Percentiles rank a stretch among this genome's conserved stretches.
Conservation (phyloP, 2,113 vertebrate species). For the Danionella cerebrum region DNA sequence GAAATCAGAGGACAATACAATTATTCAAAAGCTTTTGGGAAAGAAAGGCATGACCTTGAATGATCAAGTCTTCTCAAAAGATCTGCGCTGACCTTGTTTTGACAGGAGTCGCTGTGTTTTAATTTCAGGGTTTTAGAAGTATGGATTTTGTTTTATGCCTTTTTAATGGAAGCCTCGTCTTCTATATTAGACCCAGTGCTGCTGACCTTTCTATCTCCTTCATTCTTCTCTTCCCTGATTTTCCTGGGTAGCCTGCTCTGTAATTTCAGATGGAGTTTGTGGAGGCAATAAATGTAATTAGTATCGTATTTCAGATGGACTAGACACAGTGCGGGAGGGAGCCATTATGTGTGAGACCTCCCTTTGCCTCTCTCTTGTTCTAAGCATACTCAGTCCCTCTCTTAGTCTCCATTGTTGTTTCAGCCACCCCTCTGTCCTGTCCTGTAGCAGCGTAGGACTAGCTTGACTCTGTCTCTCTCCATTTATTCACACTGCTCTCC, state of each 20-base stretch:
- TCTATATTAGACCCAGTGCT: constrained; percentile 23
- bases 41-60: constrained; percentile 18
- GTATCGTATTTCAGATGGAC: constrained; percentile 34
- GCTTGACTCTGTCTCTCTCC: constrained; percentile 20
- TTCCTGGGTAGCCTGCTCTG: not conserved
- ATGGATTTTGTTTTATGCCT: constrained; percentile 24
- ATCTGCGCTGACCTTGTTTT: constrained; percentile 3
- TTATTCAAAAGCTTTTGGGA: not conserved
- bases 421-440: constrained; percentile 10
- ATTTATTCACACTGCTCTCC: constrained; percentile 5
- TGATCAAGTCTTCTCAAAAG: not conserved
- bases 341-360: not conserved
- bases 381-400: not conserved
- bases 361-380: not conserved
- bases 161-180: constrained; percentile 22
- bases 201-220: constrained; percentile 32
- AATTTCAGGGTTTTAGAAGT: constrained; percentile 18
- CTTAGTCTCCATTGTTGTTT: not conserved
- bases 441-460: constrained; percentile 3
- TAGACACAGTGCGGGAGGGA: constrained; percentile 5
- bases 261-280: constrained; percentile 37
- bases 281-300: constrained; percentile 40
- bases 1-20: not conserved
- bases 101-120: constrained; percentile 3
- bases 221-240: not conserved